Evolutionary conservation across 30 jellyfish, hydroid and myxozoan species (phyloP), one percentile per base, ranked within the genome.

Genomic region (Pseudorhiza aurosa): DNA sequence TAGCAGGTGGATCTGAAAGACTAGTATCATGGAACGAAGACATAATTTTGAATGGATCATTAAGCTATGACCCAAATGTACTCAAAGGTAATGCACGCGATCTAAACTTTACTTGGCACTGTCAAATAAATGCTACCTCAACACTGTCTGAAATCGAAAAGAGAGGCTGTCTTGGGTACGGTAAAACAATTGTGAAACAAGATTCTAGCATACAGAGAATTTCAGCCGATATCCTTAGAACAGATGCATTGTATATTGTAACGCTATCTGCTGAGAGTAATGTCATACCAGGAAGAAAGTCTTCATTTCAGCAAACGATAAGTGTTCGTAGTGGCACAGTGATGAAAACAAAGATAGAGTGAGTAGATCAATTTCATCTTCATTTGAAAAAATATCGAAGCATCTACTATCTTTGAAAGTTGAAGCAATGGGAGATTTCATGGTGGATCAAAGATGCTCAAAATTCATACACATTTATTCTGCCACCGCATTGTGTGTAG

Each of bases 151-250:
- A 27, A 14, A 55, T 75, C 19, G 87, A 77, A 24, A 42, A 27
- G 6, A 77, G 87, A 14, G 87, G 87, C 15, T 75, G 87, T 56
- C 40, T 75, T 75, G 87, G 87, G 8, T 42, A 55, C 57, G 87
- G 87, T 27, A 47, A 56, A 4, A 27, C 32, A 0, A 32, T 75
- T 8, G 30, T 75, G 18, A 77, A 75, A 53, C 27, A 75, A 21
- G 21, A 75, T 29, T 18, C 8, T 15, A 17, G 56, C 33, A 75
- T 77, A 29, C 58, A 77, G 87, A 75, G 51, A 30, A 75, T 75
- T 32, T 37, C 65, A 4, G 87, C 75, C 7, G 39, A 75, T 33
- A 4, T 31, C 12, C 22, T 75, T 19, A 15, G 56, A n/a, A 55
- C 43, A 18, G 40, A 75, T 75, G 87, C 69, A 14, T 63, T 75